These are phyloP conservation scores for Thunnus thynnus DNA, from an alignment of 2,113 vertebrate species.

Conservation along the genomic window DNA sequence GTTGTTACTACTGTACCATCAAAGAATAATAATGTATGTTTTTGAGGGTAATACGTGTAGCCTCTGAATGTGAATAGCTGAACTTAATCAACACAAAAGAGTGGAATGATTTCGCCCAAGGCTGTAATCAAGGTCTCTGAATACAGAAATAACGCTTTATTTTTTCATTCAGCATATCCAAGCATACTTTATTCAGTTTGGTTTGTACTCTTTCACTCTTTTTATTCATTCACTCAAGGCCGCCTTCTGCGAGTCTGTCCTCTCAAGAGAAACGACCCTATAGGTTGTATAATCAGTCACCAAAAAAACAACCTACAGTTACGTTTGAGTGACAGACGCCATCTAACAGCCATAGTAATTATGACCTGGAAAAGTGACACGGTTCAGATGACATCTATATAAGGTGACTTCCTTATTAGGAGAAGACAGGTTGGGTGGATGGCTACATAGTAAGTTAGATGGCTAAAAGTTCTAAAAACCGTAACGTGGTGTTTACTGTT, in stretches of 20 bases:
- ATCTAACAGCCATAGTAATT: too few species aligned
- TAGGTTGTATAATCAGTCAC: too few species aligned
- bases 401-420: too few species aligned
- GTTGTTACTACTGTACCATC: not conserved
- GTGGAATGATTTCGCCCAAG: not conserved
- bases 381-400: too few species aligned
- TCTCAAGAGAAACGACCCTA: too few species aligned
- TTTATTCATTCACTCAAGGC: conserved; percentile 9
- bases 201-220: not conserved
- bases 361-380: too few species aligned
- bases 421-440: too few species aligned
- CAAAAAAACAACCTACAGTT: too few species aligned
- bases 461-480: too few species aligned
- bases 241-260: not conserved
- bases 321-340: too few species aligned
- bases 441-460: too few species aligned
- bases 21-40: not conserved
- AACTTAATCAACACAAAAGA: not conserved
- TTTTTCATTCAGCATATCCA: conserved; percentile 12
- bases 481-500: too few species aligned
- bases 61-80: not conserved
- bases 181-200: not conserved
- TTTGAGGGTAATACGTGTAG: not conserved
- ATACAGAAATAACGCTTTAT: not conserved
- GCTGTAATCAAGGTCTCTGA: conserved; percentile 1